Evolutionary conservation across 1,140 invertebrate genomes (phyloP).

Genomic region (Meloidogyne floridensis): DNA sequence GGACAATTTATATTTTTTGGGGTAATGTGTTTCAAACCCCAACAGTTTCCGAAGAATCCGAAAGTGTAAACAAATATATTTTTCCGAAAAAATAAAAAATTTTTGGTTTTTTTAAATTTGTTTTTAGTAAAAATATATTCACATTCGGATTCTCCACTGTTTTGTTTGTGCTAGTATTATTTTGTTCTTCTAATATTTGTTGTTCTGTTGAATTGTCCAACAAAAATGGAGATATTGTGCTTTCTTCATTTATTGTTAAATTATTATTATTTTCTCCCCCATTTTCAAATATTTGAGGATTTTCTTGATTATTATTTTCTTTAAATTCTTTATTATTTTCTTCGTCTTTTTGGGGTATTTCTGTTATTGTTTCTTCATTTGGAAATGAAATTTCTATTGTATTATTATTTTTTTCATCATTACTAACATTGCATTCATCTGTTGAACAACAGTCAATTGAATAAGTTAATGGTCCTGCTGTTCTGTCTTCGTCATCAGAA

Average conservation of each 20-base stretch:
- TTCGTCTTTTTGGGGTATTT: neutral
- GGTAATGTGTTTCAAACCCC: too few species aligned
- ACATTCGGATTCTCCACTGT: constrained; percentile 8
- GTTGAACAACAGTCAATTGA: neutral
- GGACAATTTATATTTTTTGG: neutral
- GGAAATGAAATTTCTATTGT: neutral
- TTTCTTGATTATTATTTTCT: neutral
- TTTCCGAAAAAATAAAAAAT: neutral
- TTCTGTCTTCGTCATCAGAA: neutral
- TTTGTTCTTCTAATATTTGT: neutral
- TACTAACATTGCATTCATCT: neutral
- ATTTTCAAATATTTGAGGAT: neutral
- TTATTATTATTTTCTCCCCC: neutral
- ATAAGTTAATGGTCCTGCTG: neutral
- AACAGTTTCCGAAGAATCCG: too few species aligned
- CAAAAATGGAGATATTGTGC: neutral
- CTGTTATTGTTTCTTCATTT: neutral
- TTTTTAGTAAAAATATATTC: neutral
- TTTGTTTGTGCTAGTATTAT: constrained; percentile 1
- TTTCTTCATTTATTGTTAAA: neutral
- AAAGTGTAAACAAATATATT: too few species aligned
- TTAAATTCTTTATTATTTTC: neutral
- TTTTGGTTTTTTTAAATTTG: neutral
- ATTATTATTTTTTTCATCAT: neutral
- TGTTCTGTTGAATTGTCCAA: neutral